A percentile compares a stretch with the other conserved stretches of the same genome.
Evolutionary conservation across 1,140 invertebrate genomes (phyloP).

Genomic region (Trialeurodes vaporariorum): DNA sequence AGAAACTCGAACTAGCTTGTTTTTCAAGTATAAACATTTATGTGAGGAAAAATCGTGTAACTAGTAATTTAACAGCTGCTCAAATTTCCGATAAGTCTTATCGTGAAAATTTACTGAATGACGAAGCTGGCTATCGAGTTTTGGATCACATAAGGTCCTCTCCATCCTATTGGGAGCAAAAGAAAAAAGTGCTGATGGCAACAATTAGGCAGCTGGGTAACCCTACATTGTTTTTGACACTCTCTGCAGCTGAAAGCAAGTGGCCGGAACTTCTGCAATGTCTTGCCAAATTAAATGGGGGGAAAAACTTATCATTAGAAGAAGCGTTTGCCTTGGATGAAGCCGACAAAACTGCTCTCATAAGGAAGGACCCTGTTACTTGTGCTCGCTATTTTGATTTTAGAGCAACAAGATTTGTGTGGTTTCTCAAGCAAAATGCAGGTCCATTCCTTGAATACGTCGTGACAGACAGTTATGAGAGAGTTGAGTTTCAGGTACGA

Average conservation of each 20-base stretch:
- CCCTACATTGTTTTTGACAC: constrained; percentile 26
- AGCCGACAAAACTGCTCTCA: constrained; percentile 4
- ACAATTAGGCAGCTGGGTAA: constrained; percentile 29
- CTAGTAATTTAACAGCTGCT: constrained; percentile 18
- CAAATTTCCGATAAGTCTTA: constrained; percentile 20
- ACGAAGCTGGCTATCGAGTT: constrained; percentile 20
- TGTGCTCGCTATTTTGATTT: constrained; percentile 13
- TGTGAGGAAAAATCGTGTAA: constrained; percentile 22
- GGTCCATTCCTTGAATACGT: constrained; percentile 28
- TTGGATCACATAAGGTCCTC: constrained; percentile 24
- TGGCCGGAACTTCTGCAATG: constrained; percentile 4
- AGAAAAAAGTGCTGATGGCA: constrained; percentile 33
- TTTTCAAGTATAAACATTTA: constrained; percentile 21
- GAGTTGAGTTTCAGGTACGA: constrained; percentile 37
- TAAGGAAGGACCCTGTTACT: constrained; percentile 15
- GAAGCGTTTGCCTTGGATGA: neutral
- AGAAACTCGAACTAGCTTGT: constrained; percentile 26
- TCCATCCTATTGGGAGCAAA: too few species aligned
- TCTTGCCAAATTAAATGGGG: constrained; percentile 9
- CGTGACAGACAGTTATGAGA: constrained; percentile 30
- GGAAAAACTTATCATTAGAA: constrained; percentile 6
- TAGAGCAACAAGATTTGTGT: constrained; percentile 4
- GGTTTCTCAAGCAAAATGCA: constrained; percentile 4
- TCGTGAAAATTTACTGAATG: constrained; percentile 20
- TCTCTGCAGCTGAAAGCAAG: constrained; percentile 22